Conservation (phyloP, 1,140 invertebrate species). For the Drosophila obscura region DNA sequence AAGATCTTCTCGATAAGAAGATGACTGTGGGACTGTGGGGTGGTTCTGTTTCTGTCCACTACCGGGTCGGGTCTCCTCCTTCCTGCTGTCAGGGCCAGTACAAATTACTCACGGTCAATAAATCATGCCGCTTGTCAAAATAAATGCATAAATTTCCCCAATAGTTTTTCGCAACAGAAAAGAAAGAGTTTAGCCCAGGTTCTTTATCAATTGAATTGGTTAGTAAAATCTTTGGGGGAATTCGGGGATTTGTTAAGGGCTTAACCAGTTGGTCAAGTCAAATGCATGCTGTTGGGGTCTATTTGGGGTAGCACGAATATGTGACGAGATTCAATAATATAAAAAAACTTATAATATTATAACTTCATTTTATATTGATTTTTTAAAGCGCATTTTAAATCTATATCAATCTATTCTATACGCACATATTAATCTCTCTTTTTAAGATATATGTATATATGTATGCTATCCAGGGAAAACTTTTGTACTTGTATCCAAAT, state of each 20-base stretch:
- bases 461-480: too few species aligned
- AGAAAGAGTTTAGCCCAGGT: conserved; percentile 29
- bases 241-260: conserved; percentile 69
- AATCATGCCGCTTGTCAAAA: conserved; percentile 83
- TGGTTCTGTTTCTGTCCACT: conserved; percentile 16
- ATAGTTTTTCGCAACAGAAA: conserved; percentile 51
- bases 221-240: conserved; percentile 25
- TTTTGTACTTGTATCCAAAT: too few species aligned
- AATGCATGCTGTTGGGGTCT: neutral
- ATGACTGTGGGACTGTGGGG: conserved; percentile 20
- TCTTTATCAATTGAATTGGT: conserved; percentile 63
- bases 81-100: conserved; percentile 56
- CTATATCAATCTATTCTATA: too few species aligned
- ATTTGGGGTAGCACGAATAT: neutral
- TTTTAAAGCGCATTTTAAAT: too few species aligned
- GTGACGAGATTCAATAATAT: neutral
- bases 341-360: too few species aligned
- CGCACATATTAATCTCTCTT: too few species aligned
- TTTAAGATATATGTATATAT: too few species aligned
- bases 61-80: conserved; percentile 7
- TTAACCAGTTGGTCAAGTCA: conserved; percentile 54
- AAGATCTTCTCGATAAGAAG: neutral
- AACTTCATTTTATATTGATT: too few species aligned
- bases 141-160: conserved; percentile 80
- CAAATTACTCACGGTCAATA: conserved; percentile 83